Percentiles rank a stretch among this genome's conserved stretches.
phyloP scores from a whole-genome alignment of 2,797 vertebrate genomes.

The Oryzias sinensis region DNA sequence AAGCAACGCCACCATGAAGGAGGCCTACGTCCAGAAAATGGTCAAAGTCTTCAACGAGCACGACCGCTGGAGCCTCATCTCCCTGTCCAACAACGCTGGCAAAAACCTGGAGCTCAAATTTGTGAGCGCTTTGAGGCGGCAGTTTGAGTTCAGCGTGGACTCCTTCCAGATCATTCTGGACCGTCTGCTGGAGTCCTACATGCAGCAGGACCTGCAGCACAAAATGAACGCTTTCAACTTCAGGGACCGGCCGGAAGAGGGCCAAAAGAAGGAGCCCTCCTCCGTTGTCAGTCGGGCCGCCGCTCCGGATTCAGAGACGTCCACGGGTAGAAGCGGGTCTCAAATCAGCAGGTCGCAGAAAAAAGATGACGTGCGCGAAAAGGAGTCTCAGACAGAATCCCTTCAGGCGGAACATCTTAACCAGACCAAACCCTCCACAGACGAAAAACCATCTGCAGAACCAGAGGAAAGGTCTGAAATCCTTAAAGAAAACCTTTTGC shows the following conservation, averaged over 20 bases:
- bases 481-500: conserved; percentile 12
- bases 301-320: conserved; percentile 33
- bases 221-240: conserved; percentile 43
- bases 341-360: conserved; percentile 23
- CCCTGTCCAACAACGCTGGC: conserved; percentile 94
- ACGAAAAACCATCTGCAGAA: conserved; percentile 33
- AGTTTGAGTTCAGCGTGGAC: conserved; percentile 98
- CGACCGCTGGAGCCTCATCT: conserved; percentile 98
- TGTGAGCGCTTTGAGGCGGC: conserved; percentile 86
- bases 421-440: conserved; percentile 23
- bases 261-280: conserved; percentile 34
- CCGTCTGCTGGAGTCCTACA: conserved; percentile 85
- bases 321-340: conserved; percentile 15
- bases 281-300: conserved; percentile 26
- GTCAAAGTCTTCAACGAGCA: conserved; percentile 91
- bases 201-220: conserved; percentile 72
- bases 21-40: conserved; percentile 98
- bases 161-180: conserved; percentile 97
- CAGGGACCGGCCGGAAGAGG: conserved; percentile 41
- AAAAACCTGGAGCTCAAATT: conserved; percentile 98
- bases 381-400: conserved; percentile 45
- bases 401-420: conserved; percentile 32
- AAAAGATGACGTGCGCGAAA: conserved; percentile 37
- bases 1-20: conserved; percentile 90
- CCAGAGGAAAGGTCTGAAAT: conserved; percentile 31